phyloP scores from a whole-genome alignment of 2,797 vertebrate species.

The Triplophysa yarkandensis region DNA sequence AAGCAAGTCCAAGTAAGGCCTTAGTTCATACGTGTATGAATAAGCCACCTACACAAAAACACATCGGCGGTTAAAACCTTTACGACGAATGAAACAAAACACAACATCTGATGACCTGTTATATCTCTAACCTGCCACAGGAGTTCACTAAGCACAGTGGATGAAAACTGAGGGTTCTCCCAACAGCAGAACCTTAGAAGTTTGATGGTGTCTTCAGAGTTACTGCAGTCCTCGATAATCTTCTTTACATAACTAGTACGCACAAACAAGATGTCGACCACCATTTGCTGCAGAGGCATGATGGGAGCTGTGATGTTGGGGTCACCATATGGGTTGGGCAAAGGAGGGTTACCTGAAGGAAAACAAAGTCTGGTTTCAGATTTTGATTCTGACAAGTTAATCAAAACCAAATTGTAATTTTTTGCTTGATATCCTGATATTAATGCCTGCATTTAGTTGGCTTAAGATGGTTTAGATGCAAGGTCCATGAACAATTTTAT shows the following conservation, averaged over 20 bases:
- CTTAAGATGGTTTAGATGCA: too few relatives aligned
- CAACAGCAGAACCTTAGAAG: constrained; percentile 98
- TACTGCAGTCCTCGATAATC: constrained; percentile 99
- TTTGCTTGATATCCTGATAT: too few relatives aligned
- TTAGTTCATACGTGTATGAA: constrained; percentile 97
- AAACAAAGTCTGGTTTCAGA: neutral
- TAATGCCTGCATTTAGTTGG: too few relatives aligned
- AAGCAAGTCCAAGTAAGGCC: constrained; percentile 98
- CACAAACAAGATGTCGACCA: constrained; percentile 97
- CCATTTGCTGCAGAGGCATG: constrained; percentile 97
- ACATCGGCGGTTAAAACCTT: neutral
- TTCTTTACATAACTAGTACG: constrained; percentile 99
- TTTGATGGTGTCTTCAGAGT: constrained; percentile 98
- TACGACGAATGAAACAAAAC: neutral
- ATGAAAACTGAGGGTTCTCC: constrained; percentile 99
- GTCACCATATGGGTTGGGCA: constrained; percentile 96
- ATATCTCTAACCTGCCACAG: constrained; percentile 91
- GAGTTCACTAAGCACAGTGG: constrained; percentile 97
- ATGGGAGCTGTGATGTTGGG: constrained; percentile 94
- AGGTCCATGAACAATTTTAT: too few relatives aligned
- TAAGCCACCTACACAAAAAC: constrained; percentile 87
- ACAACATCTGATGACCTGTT: neutral
- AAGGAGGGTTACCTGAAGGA: constrained; percentile 92
- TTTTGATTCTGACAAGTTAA: neutral
- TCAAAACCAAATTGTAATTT: too few relatives aligned